phyloP scores from a whole-genome alignment of 2,797 vertebrate genomes.

The Paramormyrops hopkinsi region DNA sequence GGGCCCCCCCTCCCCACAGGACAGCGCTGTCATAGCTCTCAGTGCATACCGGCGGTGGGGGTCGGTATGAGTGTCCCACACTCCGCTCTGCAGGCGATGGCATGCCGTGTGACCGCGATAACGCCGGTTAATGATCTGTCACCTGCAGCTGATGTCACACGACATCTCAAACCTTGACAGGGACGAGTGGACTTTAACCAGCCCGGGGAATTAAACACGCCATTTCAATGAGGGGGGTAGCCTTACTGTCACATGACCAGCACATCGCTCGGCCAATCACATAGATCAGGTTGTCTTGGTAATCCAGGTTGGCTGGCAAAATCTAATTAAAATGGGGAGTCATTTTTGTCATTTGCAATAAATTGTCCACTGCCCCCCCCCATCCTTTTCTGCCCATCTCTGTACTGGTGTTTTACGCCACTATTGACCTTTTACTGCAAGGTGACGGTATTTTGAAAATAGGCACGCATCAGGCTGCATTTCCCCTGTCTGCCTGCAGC shows the following conservation, averaged over 20 bases:
- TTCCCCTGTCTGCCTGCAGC: not conserved
- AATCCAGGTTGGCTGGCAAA: constrained; percentile 18
- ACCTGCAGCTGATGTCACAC: not conserved
- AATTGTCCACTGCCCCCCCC: constrained; percentile 24
- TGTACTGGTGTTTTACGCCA: not conserved
- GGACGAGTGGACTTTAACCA: not conserved
- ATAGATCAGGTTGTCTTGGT: not conserved
- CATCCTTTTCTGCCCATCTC: not conserved
- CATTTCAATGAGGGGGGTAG: not conserved
- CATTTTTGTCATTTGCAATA: not conserved
- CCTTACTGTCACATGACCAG: not conserved
- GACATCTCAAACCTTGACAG: not conserved
- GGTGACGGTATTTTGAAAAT: not conserved
- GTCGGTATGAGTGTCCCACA: not conserved
- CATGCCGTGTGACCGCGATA: not conserved
- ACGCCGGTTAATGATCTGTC: constrained; percentile 17
- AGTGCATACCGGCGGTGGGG: not conserved
- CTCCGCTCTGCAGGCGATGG: accelerated
- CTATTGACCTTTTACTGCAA: not conserved
- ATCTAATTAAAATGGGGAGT: constrained; percentile 18
- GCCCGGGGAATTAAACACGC: not conserved
- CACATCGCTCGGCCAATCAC: not conserved
- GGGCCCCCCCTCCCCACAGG: not conserved
- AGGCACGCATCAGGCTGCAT: not conserved
- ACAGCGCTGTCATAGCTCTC: not conserved